Percentiles rank a stretch among this genome's conserved stretches.
Evolutionary conservation across 2,113 vertebrate genomes (phyloP).

Genomic region (sheep (Ovis aries)): DNA sequence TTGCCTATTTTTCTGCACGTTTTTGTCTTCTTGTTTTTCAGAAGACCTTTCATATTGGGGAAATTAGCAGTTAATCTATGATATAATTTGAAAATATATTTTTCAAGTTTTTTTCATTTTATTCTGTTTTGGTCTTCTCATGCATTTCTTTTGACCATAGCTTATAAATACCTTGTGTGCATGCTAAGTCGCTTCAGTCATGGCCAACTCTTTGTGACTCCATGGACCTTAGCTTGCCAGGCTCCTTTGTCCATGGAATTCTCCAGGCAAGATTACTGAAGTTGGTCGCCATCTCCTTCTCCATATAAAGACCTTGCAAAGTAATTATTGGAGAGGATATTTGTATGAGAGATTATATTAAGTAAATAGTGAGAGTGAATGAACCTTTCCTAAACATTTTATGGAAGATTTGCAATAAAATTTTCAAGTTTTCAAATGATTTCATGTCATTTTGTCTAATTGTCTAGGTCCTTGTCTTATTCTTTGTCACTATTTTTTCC

Average conservation of each 20-base stretch:
- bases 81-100: neutral
- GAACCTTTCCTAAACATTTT: neutral
- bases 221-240: neutral
- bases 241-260: neutral
- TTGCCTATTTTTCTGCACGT: neutral
- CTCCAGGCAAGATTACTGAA: neutral
- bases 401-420: neutral
- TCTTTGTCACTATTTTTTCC: neutral
- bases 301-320: neutral
- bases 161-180: neutral
- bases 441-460: neutral
- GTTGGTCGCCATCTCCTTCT: neutral
- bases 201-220: neutral
- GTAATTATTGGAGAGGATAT: neutral
- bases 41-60: neutral
- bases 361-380: neutral
- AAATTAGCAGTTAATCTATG: neutral
- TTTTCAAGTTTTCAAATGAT: neutral
- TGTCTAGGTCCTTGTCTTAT: neutral
- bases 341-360: neutral
- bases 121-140: neutral
- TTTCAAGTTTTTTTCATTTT: neutral
- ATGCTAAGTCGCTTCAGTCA: fast-evolving
- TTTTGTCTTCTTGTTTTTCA: neutral
- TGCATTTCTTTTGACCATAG: neutral